Conservation (phyloP, 1,140 invertebrate species). For the Drosophila miranda region DNA sequence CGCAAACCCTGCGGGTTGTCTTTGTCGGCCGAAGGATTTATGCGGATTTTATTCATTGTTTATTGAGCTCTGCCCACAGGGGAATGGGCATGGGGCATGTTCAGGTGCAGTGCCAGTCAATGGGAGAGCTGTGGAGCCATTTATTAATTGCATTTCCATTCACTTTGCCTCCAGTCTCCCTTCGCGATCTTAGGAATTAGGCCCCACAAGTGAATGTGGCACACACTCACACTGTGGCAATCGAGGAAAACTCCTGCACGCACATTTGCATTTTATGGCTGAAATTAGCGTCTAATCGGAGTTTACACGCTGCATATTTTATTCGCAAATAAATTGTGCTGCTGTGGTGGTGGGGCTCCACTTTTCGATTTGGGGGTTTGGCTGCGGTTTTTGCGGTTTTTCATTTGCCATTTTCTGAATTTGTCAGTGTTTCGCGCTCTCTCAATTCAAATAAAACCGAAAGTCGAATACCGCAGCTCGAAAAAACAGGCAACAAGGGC, state of each 20-base stretch:
- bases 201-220: conserved; percentile 66
- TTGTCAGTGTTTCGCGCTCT: conserved; percentile 68
- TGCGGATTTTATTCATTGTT: conserved; percentile 52
- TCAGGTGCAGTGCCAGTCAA: conserved; percentile 43
- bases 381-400: conserved; percentile 21
- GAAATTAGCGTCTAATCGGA: conserved; percentile 80
- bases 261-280: conserved; percentile 78
- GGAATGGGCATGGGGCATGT: conserved; percentile 27
- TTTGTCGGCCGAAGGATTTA: conserved; percentile 32
- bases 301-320: conserved; percentile 81
- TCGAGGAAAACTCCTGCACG: conserved; percentile 64
- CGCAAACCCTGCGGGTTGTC: conserved; percentile 75
- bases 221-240: conserved; percentile 16
- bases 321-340: conserved; percentile 75
- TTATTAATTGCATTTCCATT: conserved; percentile 80
- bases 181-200: conserved; percentile 61
- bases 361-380: conserved; percentile 19
- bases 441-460: conserved; percentile 38
- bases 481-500: conserved; percentile 32
- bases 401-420: conserved; percentile 67
- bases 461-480: conserved; percentile 30
- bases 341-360: conserved; percentile 1
- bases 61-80: conserved; percentile 14
- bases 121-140: conserved; percentile 38
- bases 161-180: conserved; percentile 67